Conservation (phyloP, 2,113 vertebrate genomes). For the Neopipo cinnamomea region DNA sequence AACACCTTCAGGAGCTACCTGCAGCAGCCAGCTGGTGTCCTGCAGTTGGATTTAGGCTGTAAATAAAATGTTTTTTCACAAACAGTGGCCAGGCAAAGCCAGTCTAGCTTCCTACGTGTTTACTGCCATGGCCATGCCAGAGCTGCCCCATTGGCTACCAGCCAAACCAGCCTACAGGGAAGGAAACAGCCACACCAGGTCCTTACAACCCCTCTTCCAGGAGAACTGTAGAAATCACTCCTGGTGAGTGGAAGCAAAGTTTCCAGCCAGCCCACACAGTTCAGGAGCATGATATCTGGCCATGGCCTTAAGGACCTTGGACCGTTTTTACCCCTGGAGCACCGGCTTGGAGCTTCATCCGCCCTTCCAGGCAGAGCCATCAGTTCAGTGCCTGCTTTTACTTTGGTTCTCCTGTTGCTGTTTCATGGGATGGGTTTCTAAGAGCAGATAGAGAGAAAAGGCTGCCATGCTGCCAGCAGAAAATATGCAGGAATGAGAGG, state of each 20-base stretch:
- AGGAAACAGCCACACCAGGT: fast-evolving
- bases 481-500: constrained; percentile 65
- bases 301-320: neutral
- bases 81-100: neutral
- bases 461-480: neutral
- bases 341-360: neutral
- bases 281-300: neutral
- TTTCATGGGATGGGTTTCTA: neutral
- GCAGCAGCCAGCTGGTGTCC: neutral
- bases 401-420: neutral
- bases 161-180: neutral
- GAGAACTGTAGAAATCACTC: neutral
- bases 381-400: neutral
- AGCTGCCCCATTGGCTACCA: neutral
- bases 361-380: neutral
- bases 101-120: neutral
- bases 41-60: neutral
- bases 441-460: neutral
- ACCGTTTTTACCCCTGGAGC: neutral
- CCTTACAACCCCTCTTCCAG: neutral
- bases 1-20: neutral
- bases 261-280: neutral
- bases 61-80: neutral
- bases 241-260: fast-evolving
- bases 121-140: neutral